Evolutionary conservation across 2,888 invertebrate species (phyloP), one percentile per base, ranked within the genome.

Genomic region (Ophonus ardosiacus): DNA sequence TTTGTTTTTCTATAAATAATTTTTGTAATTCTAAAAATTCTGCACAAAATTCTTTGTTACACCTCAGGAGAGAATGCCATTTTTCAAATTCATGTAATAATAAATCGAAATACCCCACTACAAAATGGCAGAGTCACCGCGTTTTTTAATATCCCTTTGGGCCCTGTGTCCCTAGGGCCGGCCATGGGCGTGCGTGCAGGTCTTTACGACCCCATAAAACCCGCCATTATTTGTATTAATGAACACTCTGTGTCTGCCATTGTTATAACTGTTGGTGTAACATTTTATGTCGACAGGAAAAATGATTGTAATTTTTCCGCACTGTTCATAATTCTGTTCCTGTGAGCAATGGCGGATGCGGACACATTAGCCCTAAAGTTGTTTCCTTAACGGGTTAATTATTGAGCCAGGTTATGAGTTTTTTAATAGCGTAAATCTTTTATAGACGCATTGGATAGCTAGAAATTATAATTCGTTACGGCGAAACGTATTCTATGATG

Each of bases 181-280:
- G 24, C 80, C 61, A 80, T 80, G 65, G 65, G 78, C 84, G 78
- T 78, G 84, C 84, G 83, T 84, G 84, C 78, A 63, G 84, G 78
- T 71, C 78, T 84, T 84, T 84, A 84, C 78, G 76, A 74, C 84
- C 63, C 76, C 56, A 84, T 84, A 84, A 84, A 84, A 78, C 78
- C 51, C 24, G 57, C 84, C 84, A 84, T 84, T 84, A 84, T 84
- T 84, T 84, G 84, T 84, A 84, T 84, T 84, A 84, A 84, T 84
- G 84, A 84, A 84, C 84, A 31, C 59, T 24, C 51, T 56, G 51
- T 76, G 56, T 76, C 57, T 56, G 57, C 40, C 71, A 74, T 78
- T 78, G 78, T 76, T 51, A 59, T 79, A 79, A 79, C 79, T 79
- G 79, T 38, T 61, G 80, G 80, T 80, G n/a, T 80, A 80, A 80